Conservation (phyloP, 37 sponge, comb jelly and placozoan genomes). For the Ianthella basta region DNA sequence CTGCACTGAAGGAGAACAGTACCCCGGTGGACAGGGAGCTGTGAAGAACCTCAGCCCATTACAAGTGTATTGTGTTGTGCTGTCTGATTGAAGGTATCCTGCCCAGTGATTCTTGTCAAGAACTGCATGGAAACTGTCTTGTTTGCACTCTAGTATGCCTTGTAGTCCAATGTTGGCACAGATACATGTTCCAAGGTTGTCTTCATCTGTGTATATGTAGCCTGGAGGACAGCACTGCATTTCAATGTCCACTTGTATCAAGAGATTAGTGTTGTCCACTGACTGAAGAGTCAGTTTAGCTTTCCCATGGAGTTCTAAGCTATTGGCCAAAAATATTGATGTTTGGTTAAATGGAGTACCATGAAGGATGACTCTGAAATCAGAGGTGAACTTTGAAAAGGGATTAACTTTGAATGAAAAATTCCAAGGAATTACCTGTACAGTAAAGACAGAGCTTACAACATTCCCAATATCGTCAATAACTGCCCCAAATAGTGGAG, state of each 20-base stretch:
- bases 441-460: not conserved
- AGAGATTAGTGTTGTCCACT: not conserved
- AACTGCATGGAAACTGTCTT: not conserved
- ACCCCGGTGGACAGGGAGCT: not conserved
- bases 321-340: not conserved
- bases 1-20: not conserved
- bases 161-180: not conserved
- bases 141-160: not conserved
- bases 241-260: not conserved
- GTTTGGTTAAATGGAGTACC: not conserved
- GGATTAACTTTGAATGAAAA: constrained; percentile 1
- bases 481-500: not conserved
- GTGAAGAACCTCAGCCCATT: not conserved
- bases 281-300: constrained; percentile 7
- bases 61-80: not conserved
- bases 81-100: not conserved
- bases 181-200: not conserved
- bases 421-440: not conserved
- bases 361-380: not conserved
- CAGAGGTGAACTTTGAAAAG: not conserved
- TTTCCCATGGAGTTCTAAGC: not conserved
- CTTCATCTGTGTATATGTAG: not conserved
- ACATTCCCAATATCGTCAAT: not conserved
- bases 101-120: not conserved
- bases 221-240: constrained; percentile 24